Evolutionary conservation across 2,888 invertebrate genomes (phyloP).

Genomic region (Brachypterus glaber): DNA sequence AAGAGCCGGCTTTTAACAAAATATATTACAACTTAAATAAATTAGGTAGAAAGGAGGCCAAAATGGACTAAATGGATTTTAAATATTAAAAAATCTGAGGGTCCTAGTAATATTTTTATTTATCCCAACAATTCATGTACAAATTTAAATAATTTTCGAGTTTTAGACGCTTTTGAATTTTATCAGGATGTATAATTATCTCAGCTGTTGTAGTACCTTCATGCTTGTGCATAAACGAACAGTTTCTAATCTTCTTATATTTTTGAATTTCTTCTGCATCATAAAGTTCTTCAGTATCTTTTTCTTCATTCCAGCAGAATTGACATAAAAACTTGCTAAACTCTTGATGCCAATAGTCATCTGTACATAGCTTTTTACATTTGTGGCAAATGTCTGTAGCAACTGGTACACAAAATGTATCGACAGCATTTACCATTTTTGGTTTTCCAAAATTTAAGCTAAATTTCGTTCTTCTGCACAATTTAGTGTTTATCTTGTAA

Average conservation of each 20-base stretch:
- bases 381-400: slow-evolving; percentile 38
- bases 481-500: slow-evolving; percentile 23
- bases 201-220: slow-evolving; percentile 36
- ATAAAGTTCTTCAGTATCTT: slow-evolving; percentile 28
- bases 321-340: slow-evolving; percentile 39
- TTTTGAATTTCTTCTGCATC: slow-evolving; percentile 25
- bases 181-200: slow-evolving; percentile 26
- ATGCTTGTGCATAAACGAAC: slow-evolving; percentile 37
- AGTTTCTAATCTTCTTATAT: slow-evolving; percentile 40
- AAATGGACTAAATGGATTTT: too few relatives aligned
- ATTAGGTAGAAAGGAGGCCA: too few relatives aligned
- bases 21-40: too few relatives aligned
- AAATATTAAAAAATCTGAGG: too few relatives aligned
- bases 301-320: slow-evolving; percentile 39
- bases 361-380: slow-evolving; percentile 37
- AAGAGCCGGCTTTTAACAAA: too few relatives aligned
- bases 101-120: too few relatives aligned
- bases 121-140: slow-evolving; percentile 22
- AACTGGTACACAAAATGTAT: slow-evolving; percentile 38
- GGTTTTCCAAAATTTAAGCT: slow-evolving; percentile 40
- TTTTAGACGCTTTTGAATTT: slow-evolving; percentile 29
- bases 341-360: slow-evolving; percentile 44
- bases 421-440: slow-evolving; percentile 38
- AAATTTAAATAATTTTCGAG: slow-evolving; percentile 36
- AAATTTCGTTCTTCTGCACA: slow-evolving; percentile 33